phyloP scores from a whole-genome alignment of 2,888 invertebrate species.

The Ectemnius lituratus region DNA sequence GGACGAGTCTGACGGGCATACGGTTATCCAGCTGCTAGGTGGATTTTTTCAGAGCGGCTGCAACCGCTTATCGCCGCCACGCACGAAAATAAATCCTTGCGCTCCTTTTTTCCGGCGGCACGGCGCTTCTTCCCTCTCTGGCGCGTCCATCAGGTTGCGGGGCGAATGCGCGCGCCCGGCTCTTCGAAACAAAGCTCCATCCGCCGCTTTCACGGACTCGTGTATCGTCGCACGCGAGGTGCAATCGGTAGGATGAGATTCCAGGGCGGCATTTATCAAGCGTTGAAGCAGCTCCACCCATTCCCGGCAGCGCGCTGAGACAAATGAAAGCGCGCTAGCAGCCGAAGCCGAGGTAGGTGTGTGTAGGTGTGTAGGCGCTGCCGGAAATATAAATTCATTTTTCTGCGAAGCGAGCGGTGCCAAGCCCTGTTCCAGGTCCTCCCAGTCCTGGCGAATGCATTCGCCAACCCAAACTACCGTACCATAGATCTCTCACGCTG shows the following conservation, averaged over 20 bases:
- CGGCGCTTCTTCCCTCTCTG: constrained; percentile 21
- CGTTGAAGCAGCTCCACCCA: constrained; percentile 39
- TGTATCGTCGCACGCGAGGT: constrained; percentile 55
- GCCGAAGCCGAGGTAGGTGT: background rate
- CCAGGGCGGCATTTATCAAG: constrained; percentile 64
- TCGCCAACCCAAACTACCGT: constrained; percentile 41
- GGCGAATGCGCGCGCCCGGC: constrained; percentile 33
- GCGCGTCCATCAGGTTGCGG: constrained; percentile 40
- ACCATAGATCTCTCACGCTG: background rate
- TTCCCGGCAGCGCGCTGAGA: constrained; percentile 21
- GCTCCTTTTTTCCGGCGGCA: constrained; percentile 16
- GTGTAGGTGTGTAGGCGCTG: constrained; percentile 35
- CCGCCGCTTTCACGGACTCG: constrained; percentile 20
- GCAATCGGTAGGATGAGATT: constrained; percentile 64
- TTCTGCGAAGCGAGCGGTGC: constrained; percentile 40
- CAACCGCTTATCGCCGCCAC: constrained; percentile 35
- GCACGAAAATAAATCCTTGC: constrained; percentile 33
- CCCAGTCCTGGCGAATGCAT: constrained; percentile 52
- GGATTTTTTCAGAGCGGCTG: constrained; percentile 10
- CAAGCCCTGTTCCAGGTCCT: constrained; percentile 3
- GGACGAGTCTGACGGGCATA: background rate
- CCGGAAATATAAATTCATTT: constrained; percentile 59
- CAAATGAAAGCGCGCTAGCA: constrained; percentile 42
- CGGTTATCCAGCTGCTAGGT: background rate
- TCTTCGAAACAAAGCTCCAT: constrained; percentile 56